Evolutionary conservation across 2,888 invertebrate species (phyloP).

Genomic region (Prosapia bicincta): DNA sequence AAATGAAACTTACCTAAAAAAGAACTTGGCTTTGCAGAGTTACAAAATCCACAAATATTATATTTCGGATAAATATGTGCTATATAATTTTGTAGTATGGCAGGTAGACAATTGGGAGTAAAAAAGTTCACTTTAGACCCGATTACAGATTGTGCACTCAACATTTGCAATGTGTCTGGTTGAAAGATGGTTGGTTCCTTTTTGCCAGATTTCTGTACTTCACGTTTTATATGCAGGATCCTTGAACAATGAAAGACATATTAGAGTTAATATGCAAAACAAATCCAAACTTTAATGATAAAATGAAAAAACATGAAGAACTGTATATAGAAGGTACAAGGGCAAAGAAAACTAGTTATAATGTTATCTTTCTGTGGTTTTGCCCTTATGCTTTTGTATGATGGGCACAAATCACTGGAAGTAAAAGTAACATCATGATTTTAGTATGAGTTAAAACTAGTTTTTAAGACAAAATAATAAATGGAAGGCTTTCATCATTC

Average conservation of each 20-base stretch:
- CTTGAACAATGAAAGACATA: not conserved
- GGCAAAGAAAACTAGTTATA: too few species aligned
- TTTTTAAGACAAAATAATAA: too few species aligned
- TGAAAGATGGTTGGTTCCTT: constrained; percentile 33
- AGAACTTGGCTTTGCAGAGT: constrained; percentile 35
- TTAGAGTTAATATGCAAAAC: not conserved
- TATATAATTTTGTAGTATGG: constrained; percentile 46
- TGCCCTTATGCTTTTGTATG: too few species aligned
- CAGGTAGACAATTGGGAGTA: constrained; percentile 43
- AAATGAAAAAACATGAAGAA: too few species aligned
- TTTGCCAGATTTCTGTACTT: not conserved
- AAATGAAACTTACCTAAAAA: not conserved
- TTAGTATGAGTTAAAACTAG: too few species aligned
- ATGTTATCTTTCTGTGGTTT: too few species aligned
- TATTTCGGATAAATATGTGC: constrained; percentile 46
- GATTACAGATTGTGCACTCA: constrained; percentile 46
- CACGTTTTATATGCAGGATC: constrained; percentile 9
- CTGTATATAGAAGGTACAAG: too few species aligned
- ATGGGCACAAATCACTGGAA: too few species aligned
- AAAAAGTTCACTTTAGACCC: constrained; percentile 47
- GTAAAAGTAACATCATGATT: too few species aligned
- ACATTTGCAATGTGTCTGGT: constrained; percentile 43
- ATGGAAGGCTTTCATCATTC: too few species aligned
- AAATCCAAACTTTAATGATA: not conserved
- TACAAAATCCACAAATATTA: constrained; percentile 47